Percentiles rank a stretch among this genome's conserved stretches.
Conservation (phyloP, 1,140 invertebrate genomes). For the Trigoniulus corallinus region DNA sequence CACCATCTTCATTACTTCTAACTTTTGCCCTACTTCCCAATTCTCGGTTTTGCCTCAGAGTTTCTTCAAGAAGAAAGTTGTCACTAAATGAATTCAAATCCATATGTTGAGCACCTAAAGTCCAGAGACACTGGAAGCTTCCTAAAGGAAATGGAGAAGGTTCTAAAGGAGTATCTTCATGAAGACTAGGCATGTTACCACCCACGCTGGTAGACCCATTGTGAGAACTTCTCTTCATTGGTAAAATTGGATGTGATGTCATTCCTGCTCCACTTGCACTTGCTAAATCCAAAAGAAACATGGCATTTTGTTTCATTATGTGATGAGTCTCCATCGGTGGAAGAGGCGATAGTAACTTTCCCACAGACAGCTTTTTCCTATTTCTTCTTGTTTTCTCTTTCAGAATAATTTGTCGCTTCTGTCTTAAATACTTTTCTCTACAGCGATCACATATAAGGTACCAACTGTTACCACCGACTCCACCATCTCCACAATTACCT, state of each 20-base stretch:
- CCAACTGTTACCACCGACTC: constrained; percentile 66
- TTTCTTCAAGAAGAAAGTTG: constrained; percentile 36
- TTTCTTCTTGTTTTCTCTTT: constrained; percentile 24
- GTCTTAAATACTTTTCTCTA: constrained; percentile 57
- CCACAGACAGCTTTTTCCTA: constrained; percentile 20
- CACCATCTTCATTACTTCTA: background rate
- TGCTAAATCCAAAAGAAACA: constrained; percentile 79
- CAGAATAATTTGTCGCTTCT: constrained; percentile 27
- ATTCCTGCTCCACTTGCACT: constrained; percentile 27
- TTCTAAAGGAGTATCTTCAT: no score
- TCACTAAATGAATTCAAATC: constrained; percentile 29
- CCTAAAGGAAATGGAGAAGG: constrained; percentile 19
- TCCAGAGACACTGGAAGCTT: constrained; percentile 52
- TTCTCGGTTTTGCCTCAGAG: constrained; percentile 27
- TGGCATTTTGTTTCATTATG: constrained; percentile 79
- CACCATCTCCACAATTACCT: constrained; percentile 73
- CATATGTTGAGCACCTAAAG: constrained; percentile 37
- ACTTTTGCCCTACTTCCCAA: background rate
- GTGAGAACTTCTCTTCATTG: background rate
- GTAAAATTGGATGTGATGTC: no score
- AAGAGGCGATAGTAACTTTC: constrained; percentile 15
- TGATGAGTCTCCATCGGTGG: constrained; percentile 45
- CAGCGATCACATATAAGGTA: constrained; percentile 82
- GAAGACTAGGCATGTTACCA: no score
- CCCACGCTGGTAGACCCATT: no score